Conservation (phyloP, 2,888 invertebrate genomes). For the Acholoe squamosa region DNA sequence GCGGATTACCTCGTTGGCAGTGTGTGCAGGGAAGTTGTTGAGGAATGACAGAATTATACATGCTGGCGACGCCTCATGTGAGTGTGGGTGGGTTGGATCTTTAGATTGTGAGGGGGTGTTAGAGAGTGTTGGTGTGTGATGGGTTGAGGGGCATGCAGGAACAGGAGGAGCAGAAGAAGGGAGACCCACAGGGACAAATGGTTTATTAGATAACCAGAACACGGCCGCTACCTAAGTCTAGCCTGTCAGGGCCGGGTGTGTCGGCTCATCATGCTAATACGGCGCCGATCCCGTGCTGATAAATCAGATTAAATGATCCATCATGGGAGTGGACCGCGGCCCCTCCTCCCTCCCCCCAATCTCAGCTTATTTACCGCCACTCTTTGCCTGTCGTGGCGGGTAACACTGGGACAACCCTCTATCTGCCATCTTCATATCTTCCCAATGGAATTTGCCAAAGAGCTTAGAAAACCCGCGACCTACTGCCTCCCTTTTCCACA, state of each 20-base stretch:
- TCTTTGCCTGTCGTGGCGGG: background rate
- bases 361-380: constrained; percentile 33
- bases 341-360: background rate
- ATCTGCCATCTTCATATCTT: background rate
- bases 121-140: background rate
- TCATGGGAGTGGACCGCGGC: constrained; percentile 15
- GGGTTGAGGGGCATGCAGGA: background rate
- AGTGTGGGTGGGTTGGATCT: background rate
- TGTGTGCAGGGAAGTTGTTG: constrained; percentile 18
- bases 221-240: constrained; percentile 47
- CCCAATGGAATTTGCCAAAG: background rate
- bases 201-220: constrained; percentile 55
- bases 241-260: constrained; percentile 36
- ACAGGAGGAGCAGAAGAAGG: background rate
- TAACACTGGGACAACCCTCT: background rate
- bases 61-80: background rate
- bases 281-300: constrained; percentile 49
- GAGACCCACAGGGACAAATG: constrained; percentile 19
- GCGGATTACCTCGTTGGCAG: background rate
- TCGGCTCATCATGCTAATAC: constrained; percentile 56
- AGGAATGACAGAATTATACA: constrained; percentile 42
- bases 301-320: constrained; percentile 57
- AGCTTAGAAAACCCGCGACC: background rate
- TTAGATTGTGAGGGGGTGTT: background rate
- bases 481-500: background rate